Conservation (phyloP, 1,140 invertebrate species). For the Drosophila sproati region DNA sequence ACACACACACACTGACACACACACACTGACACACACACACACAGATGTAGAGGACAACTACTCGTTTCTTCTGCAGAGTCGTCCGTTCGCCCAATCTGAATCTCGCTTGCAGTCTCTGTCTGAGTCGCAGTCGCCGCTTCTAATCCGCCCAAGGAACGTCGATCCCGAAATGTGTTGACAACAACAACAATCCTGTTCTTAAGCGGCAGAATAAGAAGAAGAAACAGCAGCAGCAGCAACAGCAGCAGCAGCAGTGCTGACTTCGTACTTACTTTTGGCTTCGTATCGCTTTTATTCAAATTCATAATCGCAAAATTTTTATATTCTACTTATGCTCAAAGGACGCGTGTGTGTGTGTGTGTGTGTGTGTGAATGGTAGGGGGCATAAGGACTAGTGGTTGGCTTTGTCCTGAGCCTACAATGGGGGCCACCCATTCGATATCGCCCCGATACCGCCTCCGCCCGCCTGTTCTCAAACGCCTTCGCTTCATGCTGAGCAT, state of each 20-base stretch:
- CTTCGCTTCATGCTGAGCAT: neutral
- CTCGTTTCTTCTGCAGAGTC: conserved; percentile 5
- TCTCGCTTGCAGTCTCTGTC: neutral
- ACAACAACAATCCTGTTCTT: conserved; percentile 15
- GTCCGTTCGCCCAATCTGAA: neutral
- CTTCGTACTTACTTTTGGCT: conserved; percentile 66
- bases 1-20: neutral
- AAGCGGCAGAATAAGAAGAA: conserved; percentile 16
- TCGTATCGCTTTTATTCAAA: conserved; percentile 84
- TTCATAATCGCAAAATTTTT: conserved; percentile 84
- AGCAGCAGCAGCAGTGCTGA: conserved; percentile 27
- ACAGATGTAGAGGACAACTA: neutral
- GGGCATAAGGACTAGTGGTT: conserved; percentile 60
- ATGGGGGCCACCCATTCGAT: conserved; percentile 30
- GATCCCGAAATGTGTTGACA: neutral
- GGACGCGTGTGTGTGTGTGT: conserved; percentile 46
- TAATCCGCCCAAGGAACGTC: conserved; percentile 60
- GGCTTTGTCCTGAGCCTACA: conserved; percentile 72
- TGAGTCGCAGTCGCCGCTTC: conserved; percentile 41
- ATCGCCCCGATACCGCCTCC: conserved; percentile 8
- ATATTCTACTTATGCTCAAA: conserved; percentile 82
- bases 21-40: neutral
- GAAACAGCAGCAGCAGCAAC: conserved; percentile 6
- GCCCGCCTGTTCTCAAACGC: neutral
- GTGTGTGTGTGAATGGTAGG: conserved; percentile 18